Evolutionary conservation across 2,113 vertebrate genomes (phyloP).

Genomic region (Poeciliopsis occidentalis): DNA sequence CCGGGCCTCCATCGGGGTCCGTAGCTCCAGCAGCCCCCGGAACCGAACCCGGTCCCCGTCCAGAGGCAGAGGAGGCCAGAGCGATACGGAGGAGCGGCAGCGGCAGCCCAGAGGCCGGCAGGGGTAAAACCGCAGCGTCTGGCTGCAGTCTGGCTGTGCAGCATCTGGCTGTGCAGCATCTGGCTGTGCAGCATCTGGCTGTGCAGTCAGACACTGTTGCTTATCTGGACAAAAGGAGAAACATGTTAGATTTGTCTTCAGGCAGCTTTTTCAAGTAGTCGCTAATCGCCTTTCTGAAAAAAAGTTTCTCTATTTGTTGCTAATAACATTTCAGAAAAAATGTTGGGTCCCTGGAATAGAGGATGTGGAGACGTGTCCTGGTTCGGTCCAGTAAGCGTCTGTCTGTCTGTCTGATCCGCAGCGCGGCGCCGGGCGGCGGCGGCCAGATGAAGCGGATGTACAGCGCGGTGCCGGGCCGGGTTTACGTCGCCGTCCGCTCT

Average conservation of each 20-base stretch:
- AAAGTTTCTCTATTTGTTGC: too few relatives aligned
- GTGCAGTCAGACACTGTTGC: too few relatives aligned
- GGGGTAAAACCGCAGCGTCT: constrained; percentile 62
- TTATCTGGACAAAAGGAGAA: too few relatives aligned
- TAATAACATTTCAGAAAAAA: too few relatives aligned
- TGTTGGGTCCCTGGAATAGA: not conserved
- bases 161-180: too few relatives aligned
- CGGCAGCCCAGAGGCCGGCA: constrained; percentile 85
- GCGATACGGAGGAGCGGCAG: constrained; percentile 82
- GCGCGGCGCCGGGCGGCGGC: constrained; percentile 56
- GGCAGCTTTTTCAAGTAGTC: too few relatives aligned
- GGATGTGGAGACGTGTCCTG: constrained; percentile 27
- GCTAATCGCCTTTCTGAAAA: too few relatives aligned
- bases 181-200: too few relatives aligned
- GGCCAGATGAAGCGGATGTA: constrained; percentile 87
- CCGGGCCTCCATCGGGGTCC: constrained; percentile 83
- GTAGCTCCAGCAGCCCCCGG: constrained; percentile 91
- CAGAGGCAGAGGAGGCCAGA: constrained; percentile 82
- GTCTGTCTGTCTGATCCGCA: constrained; percentile 21
- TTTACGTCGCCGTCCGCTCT: constrained; percentile 87
- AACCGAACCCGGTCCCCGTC: constrained; percentile 89
- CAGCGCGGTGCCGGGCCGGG: constrained; percentile 88
- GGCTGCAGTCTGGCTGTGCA: too few relatives aligned
- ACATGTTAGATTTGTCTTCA: too few relatives aligned
- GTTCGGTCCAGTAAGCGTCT: constrained; percentile 21